A percentile compares a stretch with the other conserved stretches of the same genome.
Conservation (phyloP, 2,888 invertebrate species). For the Microchrysa polita region DNA sequence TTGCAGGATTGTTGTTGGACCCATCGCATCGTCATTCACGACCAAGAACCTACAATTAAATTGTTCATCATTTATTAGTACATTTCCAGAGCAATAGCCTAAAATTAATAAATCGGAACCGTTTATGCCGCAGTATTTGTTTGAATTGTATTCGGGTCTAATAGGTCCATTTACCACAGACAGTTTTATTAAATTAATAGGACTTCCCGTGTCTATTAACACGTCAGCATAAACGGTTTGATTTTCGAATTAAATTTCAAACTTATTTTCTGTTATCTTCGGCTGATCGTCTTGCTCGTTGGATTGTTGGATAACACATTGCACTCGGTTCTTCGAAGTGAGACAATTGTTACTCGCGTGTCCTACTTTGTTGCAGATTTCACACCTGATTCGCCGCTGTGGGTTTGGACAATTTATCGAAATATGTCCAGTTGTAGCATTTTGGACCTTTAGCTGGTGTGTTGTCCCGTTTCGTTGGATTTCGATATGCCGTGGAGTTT, state of each 20-base stretch:
- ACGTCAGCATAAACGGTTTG: background rate
- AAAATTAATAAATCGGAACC: background rate
- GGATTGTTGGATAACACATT: background rate
- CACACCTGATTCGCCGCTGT: background rate
- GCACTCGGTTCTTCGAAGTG: background rate
- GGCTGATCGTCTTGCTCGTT: background rate
- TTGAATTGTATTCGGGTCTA: background rate
- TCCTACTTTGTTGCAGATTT: background rate
- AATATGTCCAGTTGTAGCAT: background rate
- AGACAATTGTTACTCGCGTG: background rate
- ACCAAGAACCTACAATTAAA: background rate
- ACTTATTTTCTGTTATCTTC: background rate
- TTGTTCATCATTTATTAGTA: background rate
- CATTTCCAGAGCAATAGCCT: background rate
- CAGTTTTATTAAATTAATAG: background rate
- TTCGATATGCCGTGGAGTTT: background rate
- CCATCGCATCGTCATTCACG: background rate
- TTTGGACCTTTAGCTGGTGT: background rate
- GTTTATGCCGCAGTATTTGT: background rate
- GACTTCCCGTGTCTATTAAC: constrained; percentile 1
- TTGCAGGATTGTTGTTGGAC: background rate
- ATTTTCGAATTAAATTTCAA: background rate
- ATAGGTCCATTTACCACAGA: background rate
- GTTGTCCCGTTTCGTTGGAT: background rate
- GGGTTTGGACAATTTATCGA: background rate